Evolutionary conservation across 2,888 invertebrate genomes (phyloP), one percentile per base, ranked within the genome.

Genomic region (Tribolium freemani): DNA sequence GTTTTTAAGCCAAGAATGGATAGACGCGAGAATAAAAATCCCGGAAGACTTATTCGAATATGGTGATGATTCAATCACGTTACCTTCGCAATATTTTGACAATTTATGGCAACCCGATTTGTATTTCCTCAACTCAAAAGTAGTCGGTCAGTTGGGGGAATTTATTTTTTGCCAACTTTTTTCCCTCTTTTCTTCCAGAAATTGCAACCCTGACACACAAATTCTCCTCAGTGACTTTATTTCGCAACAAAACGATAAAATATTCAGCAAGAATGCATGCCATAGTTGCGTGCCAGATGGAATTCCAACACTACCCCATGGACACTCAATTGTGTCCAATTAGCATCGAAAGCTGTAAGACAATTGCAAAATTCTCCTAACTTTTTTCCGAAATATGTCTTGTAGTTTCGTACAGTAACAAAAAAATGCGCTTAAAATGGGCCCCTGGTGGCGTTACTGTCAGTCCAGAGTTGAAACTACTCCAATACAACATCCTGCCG

Each of bases 101-200:
- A 93, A 93, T 83, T 88, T 95, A n/a, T 95, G 95, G 95, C 94
- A 94, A 83, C 95, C 95, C 0, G 95, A 95, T 86, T 92, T 94
- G 21, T 95, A 94, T 84, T 94, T 95, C 85, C 87, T 94, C 45
- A 95, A 94, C 86, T 94, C 95, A 1, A 94, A 95, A 90, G 92
- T 94, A 58, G 93, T 94, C 84, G 94, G 94, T 94, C 16, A 16
- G 16, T 16, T 16, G 87, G 85, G 82, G 70, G 3, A 46, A 48
- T 48, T 48, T 57, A 11, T 38, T 21, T 31, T 26, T 26, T 26
- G 4, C 26, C n/a, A 56, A 54, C 51, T 26, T 26, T 26, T 26
- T 26, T 26, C 5, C 26, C 26, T 13, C 10, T 45, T 10, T 30
- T n/a, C 75, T 83, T 81, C 72, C 88, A 95, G 95, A 94, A 88